Evolutionary conservation across 2,113 vertebrate genomes (phyloP).

Genomic region (Seriola quinqueradiata): DNA sequence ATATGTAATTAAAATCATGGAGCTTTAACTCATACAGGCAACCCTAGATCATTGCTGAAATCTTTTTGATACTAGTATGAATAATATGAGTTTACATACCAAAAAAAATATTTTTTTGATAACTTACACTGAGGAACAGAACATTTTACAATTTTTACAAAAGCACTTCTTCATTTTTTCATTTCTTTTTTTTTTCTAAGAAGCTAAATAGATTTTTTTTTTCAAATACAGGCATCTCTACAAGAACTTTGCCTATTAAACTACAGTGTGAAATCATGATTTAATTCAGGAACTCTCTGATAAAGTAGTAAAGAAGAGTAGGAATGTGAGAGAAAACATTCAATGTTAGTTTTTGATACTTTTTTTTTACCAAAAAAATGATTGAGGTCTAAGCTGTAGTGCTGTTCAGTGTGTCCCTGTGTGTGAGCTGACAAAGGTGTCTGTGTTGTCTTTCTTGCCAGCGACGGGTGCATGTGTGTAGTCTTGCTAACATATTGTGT

Average conservation of each 20-base stretch:
- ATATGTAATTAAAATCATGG: not conserved
- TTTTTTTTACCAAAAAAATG: not conserved
- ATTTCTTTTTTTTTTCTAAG: no score
- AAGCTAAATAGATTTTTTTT: not conserved
- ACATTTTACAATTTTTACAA: not conserved
- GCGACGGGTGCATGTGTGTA: conserved; percentile 39
- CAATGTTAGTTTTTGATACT: not conserved
- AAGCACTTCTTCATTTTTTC: not conserved
- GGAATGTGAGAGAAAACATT: not conserved
- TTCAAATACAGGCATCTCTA: not conserved
- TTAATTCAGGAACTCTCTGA: not conserved
- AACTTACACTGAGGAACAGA: not conserved
- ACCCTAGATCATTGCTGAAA: not conserved
- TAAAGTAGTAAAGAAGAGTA: not conserved
- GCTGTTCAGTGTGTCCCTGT: conserved; percentile 17
- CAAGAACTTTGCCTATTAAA: not conserved
- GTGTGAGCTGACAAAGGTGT: conserved; percentile 47
- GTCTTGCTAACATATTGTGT: conserved; percentile 50
- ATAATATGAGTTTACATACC: not conserved
- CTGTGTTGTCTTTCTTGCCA: conserved; percentile 36
- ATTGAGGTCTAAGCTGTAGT: not conserved
- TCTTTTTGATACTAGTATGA: not conserved
- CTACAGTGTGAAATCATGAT: not conserved
- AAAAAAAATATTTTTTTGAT: no score
- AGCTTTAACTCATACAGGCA: not conserved